Conservation (phyloP, 2,113 vertebrate genomes). For the Oriolus oriolus region DNA sequence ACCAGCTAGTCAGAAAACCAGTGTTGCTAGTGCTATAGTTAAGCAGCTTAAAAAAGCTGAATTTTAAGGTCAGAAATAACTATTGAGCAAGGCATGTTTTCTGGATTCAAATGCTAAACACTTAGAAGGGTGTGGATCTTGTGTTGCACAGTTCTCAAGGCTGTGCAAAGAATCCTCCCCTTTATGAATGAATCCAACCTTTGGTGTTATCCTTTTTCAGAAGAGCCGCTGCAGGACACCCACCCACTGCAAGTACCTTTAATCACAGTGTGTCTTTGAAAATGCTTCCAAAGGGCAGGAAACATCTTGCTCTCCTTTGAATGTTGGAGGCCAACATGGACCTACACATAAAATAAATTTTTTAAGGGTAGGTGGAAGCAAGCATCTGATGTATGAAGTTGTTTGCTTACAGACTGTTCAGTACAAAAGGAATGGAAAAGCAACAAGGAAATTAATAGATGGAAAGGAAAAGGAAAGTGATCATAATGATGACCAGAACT, state of each 20-base stretch:
- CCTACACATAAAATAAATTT: rapidly evolving
- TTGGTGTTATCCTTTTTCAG: background rate
- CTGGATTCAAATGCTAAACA: background rate
- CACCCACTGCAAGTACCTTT: background rate
- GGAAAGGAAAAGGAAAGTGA: background rate
- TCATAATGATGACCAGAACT: background rate
- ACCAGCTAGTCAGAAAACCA: background rate
- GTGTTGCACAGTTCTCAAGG: rapidly evolving
- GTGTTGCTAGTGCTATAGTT: background rate
- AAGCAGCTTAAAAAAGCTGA: background rate
- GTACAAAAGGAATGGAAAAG: background rate
- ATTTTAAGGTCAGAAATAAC: background rate
- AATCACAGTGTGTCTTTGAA: background rate
- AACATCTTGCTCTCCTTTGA: background rate
- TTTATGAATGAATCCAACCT: background rate
- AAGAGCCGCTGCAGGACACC: background rate
- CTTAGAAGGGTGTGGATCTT: background rate
- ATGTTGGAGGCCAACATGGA: background rate
- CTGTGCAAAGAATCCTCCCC: background rate
- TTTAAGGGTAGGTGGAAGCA: background rate
- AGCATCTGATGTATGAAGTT: background rate
- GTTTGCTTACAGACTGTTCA: background rate
- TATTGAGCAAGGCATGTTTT: background rate
- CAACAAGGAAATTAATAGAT: background rate
- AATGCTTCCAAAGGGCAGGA: background rate